Base-by-base conservation (phyloP, 2,797 vertebrate species). In the Paguma larvata region DNA sequence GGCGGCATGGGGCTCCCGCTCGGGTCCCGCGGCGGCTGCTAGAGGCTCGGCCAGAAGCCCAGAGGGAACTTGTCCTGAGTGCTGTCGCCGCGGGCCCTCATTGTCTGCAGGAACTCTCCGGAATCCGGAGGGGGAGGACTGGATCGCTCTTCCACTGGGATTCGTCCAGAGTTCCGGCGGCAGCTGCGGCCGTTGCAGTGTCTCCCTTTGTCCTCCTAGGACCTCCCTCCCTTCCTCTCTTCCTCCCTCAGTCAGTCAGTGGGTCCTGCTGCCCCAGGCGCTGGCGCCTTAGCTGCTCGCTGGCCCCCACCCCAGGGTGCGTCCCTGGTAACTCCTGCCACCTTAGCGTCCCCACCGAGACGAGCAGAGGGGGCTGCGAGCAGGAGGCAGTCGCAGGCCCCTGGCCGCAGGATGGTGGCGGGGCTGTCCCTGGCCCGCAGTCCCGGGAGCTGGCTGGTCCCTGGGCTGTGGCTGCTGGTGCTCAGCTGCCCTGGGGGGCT, bases 201-300 rank as follows among this genome's bases (percentile, higher is more conserved):
- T 4, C 89, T 95, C 88, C 92, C 98, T 98, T 98, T 98, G 98
- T 98, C 97, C 96, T 96, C 34, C 23, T 62, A 38, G 96, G 94
- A 91, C 95, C 94, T 96, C 91, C 95, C 91, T 91, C 79, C 65
- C 38, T 38, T 30, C 15, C 25, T 1, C 0, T 0, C 72, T 51
- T 68, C 85, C 82, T 84, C 95, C 72, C 38, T 30, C 85, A 27
- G 73, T 44, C 94, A 5, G 48, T 34, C 25, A 3, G 46, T 18
- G 38, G 83, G 68, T 84, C 70, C 44, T 14, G 32, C 88, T 15
- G 90, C 41, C 80, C 63, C 63, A 1, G 85, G 88, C 56, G 87
- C 80, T 21, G 3, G 80, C 30, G 23, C 41, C 44, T 67, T 41
- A 1, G 77, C 83, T 5, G 82, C 73, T 16, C 5, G 62, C 80